A percentile compares a stretch with the other conserved stretches of the same genome.
These are phyloP conservation scores for Allacma fusca DNA, from an alignment of 2,888 invertebrate species.

Conservation along the genomic window DNA sequence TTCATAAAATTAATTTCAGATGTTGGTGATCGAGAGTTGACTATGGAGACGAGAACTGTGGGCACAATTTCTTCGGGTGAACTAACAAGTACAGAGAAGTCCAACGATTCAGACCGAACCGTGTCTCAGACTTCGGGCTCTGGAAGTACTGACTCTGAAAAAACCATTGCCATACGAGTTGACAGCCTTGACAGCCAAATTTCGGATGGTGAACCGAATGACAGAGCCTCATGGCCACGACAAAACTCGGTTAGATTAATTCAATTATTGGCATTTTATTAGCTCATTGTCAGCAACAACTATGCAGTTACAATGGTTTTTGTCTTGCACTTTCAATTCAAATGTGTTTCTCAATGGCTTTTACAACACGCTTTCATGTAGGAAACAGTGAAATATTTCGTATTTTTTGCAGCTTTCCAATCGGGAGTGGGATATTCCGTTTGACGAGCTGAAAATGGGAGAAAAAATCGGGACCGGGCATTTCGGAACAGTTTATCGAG, in stretches of 20 bases:
- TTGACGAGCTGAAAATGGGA: slow-evolving; percentile 85
- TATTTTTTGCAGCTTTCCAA: slow-evolving; percentile 82
- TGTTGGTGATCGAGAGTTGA: background rate
- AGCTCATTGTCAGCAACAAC: too few species aligned
- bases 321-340: too few species aligned
- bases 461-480: slow-evolving; percentile 90
- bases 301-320: too few species aligned
- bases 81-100: slow-evolving; percentile 61
- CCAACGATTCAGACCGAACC: slow-evolving; percentile 68
- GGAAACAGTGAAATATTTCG: too few species aligned
- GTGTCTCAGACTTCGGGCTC: slow-evolving; percentile 69
- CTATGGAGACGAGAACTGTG: slow-evolving; percentile 5
- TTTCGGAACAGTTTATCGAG: slow-evolving; percentile 93
- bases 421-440: slow-evolving; percentile 99
- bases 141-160: slow-evolving; percentile 83
- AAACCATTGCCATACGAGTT: slow-evolving; percentile 77
- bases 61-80: slow-evolving; percentile 43
- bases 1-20: too few species aligned
- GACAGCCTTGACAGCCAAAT: slow-evolving; percentile 85
- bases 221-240: slow-evolving; percentile 64
- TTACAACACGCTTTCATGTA: too few species aligned
- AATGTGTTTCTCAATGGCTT: too few species aligned
- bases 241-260: slow-evolving; percentile 68
- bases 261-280: too few species aligned
- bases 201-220: slow-evolving; percentile 70